Base-by-base conservation (phyloP, 1,140 invertebrate species). In the Wasmannia auropunctata region DNA sequence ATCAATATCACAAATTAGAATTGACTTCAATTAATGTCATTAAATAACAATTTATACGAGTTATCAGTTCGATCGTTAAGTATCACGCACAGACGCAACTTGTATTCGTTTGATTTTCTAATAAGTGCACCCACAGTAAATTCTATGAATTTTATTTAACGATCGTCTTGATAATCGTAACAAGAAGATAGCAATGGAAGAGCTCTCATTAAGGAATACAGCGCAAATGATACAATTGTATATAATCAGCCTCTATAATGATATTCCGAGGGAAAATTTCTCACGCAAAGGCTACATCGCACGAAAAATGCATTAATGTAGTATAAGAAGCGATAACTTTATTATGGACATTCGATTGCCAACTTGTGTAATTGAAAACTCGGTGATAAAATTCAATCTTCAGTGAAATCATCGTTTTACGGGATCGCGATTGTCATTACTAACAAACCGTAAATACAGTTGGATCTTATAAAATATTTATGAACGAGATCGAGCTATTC, bases 401-500 rank as follows among this genome's bases (percentile, higher is more conserved):
- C 22, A n/a, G 19, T 40, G 25, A 56, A 43, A 31, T 46, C 76
- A 86, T 62, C 60, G 54, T 77, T 56, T 56, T 62, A 49, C 34
- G 14, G 16, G 16, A 37, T 25, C 37, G 51, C 22, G 31, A 77
- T 16, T 58, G 56, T 58, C 28, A 43, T 58, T 31, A 87, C 37
- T 58, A 74, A 49, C 58, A 76, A 88, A 60, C 25, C 31, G 56
- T 56, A 72, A 81, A 90, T 72, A 74, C 37, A 60, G 80, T 62
- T 69, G 79, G 79, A 86, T 67, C 75, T 77, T 90, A 86, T 80
- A 90, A 83, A 87, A 79, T 93, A 92, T 92, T 93, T 93, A 93
- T 91, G 93, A 93, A 93, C 93, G 94, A 95, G 93, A 95, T 95
- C 93, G 93, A 94, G 93, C 93, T 91, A 87, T 93, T 92, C 83